Evolutionary conservation across 2,888 invertebrate genomes (phyloP).

Genomic region (Autographa pulchrina): DNA sequence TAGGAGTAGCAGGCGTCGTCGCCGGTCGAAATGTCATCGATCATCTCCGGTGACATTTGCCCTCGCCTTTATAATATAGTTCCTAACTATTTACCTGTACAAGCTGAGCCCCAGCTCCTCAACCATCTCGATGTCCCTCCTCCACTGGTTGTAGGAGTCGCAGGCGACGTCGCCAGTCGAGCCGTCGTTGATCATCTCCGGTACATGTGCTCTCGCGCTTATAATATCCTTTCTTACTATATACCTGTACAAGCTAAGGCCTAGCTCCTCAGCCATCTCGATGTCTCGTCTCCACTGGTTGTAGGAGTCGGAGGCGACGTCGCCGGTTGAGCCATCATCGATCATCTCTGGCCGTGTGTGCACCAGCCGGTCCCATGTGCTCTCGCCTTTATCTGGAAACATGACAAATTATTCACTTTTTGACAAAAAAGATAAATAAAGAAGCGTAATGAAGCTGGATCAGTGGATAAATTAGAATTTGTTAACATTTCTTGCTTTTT

Average conservation of each 20-base stretch:
- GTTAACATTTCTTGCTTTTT: too few species aligned
- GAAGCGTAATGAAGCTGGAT: too few species aligned
- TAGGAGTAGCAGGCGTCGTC: too few species aligned
- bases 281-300: conserved; percentile 88
- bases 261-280: conserved; percentile 73
- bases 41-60: too few species aligned
- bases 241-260: conserved; percentile 81
- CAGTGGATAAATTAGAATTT: too few species aligned
- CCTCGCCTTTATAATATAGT: too few species aligned
- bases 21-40: too few species aligned
- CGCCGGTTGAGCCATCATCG: conserved; percentile 81
- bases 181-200: conserved; percentile 49
- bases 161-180: conserved; percentile 88
- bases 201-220: conserved; percentile 89
- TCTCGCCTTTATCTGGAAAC: conserved; percentile 86
- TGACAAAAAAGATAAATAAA: too few species aligned
- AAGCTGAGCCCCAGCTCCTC: conserved; percentile 79
- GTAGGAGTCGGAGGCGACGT: conserved; percentile 82
- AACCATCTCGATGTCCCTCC: conserved; percentile 81
- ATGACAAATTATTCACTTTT: too few species aligned
- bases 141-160: conserved; percentile 85
- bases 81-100: too few species aligned
- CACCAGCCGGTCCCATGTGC: conserved; percentile 84
- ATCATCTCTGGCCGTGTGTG: conserved; percentile 58
- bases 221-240: too few species aligned